Conservation (phyloP, 2,113 vertebrate genomes). For the Polypterus bichir region DNA sequence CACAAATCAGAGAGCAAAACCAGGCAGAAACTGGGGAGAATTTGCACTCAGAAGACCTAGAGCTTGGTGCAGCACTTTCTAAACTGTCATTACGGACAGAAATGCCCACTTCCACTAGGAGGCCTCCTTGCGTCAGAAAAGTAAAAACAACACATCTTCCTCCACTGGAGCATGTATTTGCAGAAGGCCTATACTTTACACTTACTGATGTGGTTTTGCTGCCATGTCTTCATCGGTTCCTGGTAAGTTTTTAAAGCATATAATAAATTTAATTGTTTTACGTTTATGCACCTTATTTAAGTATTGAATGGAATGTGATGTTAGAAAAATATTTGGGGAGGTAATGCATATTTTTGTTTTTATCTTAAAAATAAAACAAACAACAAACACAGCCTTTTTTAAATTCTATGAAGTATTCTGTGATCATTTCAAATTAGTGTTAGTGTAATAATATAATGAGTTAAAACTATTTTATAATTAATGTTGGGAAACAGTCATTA, state of each 20-base stretch:
- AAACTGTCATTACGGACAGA: conserved; percentile 53
- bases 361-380: too few relatives aligned
- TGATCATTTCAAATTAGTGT: too few relatives aligned
- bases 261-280: neutral
- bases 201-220: conserved; percentile 83
- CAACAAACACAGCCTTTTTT: too few relatives aligned
- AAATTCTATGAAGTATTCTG: too few relatives aligned
- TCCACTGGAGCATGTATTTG: conserved; percentile 75
- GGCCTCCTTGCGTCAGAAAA: conserved; percentile 70
- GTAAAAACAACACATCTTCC: conserved; percentile 72
- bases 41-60: conserved; percentile 37
- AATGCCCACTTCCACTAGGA: conserved; percentile 42
- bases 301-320: neutral
- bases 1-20: conserved; percentile 9
- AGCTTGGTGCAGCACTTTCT: conserved; percentile 67
- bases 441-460: neutral
- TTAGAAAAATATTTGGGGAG: neutral
- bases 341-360: neutral
- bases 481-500: too few relatives aligned
- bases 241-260: conserved; percentile 58
- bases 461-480: neutral
- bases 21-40: neutral
- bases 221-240: conserved; percentile 78
- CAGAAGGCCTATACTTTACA: conserved; percentile 91
- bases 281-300: neutral